Evolutionary conservation across 2,888 invertebrate species (phyloP), one percentile per base, ranked within the genome.

Genomic region (Drosophila yooni): DNA sequence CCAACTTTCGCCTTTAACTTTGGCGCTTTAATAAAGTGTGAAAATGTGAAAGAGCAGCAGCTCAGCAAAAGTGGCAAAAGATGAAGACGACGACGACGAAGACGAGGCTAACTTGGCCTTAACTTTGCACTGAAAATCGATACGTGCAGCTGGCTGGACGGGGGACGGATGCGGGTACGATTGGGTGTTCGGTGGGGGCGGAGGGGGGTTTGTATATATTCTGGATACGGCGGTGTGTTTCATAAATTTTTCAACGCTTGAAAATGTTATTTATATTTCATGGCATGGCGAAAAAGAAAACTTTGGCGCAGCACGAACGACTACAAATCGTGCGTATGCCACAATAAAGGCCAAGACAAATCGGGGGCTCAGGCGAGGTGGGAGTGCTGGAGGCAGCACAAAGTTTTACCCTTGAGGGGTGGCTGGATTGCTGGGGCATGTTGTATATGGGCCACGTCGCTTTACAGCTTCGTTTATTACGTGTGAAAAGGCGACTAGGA

Each of bases 241-340:
- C 83, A 90, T 91, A 90, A 85, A 91, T 90, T 87, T 91, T 91
- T 89, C 83, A 89, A 73, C 82, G 81, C 78, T 78, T 70, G 79
- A 82, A 90, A 89, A 88, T 85, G 91, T 84, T 90, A 89, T 89
- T 89, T 89, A 90, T 89, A 86, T 90, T 90, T 90, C 88, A 89
- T 88, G 88, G 88, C 69, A 71, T 68, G 70, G 79, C 62, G 76
- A 74, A 71, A 54, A 56, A 29, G n/a, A 82, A 87, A 89, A 89
- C 81, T 87, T 84, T 89, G 85, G 88, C 89, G 82, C 85, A 88
- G 82, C 87, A 87, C 85, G 88, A 84, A 88, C 87, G 84, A 78
- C 88, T 85, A 88, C 88, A 87, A 87, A 85, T 88, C 88, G 88
- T 85, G 85, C 85, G 85, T 85, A 86, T 82, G 62, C 69, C 83